A percentile compares a stretch with the other conserved stretches of the same genome.
Evolutionary conservation across 2,113 vertebrate species (phyloP).

Genomic region (Hydrolagus affinis): DNA sequence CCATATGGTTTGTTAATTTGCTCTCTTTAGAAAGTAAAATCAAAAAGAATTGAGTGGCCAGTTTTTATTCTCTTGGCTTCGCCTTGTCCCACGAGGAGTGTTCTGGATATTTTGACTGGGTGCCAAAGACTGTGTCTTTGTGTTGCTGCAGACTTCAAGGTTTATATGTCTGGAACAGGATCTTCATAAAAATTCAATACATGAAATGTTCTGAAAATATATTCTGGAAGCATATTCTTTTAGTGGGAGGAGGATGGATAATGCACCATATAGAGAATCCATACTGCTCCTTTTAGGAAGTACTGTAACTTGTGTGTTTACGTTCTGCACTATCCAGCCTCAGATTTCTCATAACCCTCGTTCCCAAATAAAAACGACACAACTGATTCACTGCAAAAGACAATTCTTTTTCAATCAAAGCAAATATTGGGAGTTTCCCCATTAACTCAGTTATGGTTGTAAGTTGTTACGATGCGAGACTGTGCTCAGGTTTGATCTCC

Average conservation of each 20-base stretch:
- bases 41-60: neutral
- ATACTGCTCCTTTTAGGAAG: neutral
- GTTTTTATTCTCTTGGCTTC: neutral
- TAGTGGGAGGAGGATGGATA: neutral
- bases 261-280: neutral
- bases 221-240: neutral
- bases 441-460: neutral
- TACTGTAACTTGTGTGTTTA: neutral
- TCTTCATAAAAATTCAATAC: neutral
- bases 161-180: slow-evolving; percentile 1
- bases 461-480: neutral
- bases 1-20: neutral
- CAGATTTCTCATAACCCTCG: neutral
- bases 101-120: neutral
- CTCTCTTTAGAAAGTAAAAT: neutral
- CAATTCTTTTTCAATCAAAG: neutral
- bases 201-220: neutral
- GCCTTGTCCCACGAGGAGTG: slow-evolving; percentile 9
- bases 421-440: neutral
- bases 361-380: neutral
- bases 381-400: too few species aligned
- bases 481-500: neutral
- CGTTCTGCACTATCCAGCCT: neutral
- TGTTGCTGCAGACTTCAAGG: neutral
- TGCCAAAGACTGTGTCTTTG: slow-evolving; percentile 4